Evolutionary conservation across 2,113 vertebrate species (phyloP).

Genomic region (Oxyura jamaicensis): DNA sequence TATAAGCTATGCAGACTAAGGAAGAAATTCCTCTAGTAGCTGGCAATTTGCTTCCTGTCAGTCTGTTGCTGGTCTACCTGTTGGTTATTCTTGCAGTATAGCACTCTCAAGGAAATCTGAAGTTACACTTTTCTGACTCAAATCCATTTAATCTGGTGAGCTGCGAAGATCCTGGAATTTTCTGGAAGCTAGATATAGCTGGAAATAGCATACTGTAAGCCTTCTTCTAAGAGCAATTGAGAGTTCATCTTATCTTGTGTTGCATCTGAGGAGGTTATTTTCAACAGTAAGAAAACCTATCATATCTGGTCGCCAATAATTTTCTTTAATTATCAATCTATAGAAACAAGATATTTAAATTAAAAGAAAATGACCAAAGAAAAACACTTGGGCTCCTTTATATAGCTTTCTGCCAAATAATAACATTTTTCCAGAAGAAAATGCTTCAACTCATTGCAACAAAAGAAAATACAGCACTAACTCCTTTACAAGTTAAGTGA

Average conservation of each 20-base stretch:
- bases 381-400: background rate
- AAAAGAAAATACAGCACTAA: background rate
- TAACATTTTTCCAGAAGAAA: background rate
- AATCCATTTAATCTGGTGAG: background rate
- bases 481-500: background rate
- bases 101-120: background rate
- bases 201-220: background rate
- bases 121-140: background rate
- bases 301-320: background rate
- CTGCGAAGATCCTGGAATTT: background rate
- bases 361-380: background rate
- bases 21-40: background rate
- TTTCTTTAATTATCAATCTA: background rate
- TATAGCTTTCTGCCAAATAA: background rate
- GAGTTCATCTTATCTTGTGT: background rate
- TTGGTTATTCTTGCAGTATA: background rate
- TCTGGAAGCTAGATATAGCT: background rate
- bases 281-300: background rate
- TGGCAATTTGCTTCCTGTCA: background rate
- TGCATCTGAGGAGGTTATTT: background rate
- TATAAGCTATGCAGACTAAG: background rate
- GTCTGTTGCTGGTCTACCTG: background rate
- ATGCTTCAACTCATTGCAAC: background rate
- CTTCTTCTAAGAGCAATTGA: background rate
- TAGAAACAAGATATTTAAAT: background rate